Evolutionary conservation across 2,797 vertebrate genomes (phyloP).

Genomic region (Rhincodon typus): DNA sequence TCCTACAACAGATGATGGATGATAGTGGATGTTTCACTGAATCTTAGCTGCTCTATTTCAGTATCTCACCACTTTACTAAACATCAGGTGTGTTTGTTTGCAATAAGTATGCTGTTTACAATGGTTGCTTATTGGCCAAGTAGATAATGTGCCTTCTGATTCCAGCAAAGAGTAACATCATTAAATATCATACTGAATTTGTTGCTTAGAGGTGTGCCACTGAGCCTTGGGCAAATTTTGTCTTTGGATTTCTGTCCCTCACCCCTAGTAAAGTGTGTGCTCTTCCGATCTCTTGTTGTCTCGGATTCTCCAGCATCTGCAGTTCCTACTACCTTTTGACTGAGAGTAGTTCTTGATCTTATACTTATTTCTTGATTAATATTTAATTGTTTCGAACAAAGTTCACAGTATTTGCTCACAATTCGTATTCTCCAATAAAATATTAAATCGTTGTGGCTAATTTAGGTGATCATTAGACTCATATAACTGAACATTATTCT

Average conservation of each 20-base stretch:
- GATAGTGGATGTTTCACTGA: background rate
- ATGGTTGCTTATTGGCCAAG: background rate
- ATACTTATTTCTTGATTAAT: background rate
- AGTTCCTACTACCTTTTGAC: no score
- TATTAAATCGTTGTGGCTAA: constrained; percentile 6
- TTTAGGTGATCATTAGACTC: background rate
- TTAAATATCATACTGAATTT: background rate
- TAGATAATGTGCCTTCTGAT: background rate
- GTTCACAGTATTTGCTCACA: background rate
- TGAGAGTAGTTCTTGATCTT: background rate
- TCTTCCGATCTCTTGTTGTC: no score
- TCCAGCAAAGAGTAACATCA: background rate
- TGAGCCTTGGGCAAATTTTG: background rate
- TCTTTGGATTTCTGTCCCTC: background rate
- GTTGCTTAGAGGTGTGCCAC: background rate
- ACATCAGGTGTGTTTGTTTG: constrained; percentile 6
- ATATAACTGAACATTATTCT: background rate
- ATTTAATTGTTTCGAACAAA: constrained; percentile 16
- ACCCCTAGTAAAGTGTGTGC: no score
- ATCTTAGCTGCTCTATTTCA: background rate
- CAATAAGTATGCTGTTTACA: background rate
- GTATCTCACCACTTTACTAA: background rate
- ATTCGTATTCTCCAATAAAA: background rate
- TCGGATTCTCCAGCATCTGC: no score
- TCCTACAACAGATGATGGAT: constrained; percentile 1